A percentile compares a stretch with the other conserved stretches of the same genome.
Evolutionary conservation across 1,140 invertebrate genomes (phyloP).

Genomic region (Asobara japonica): DNA sequence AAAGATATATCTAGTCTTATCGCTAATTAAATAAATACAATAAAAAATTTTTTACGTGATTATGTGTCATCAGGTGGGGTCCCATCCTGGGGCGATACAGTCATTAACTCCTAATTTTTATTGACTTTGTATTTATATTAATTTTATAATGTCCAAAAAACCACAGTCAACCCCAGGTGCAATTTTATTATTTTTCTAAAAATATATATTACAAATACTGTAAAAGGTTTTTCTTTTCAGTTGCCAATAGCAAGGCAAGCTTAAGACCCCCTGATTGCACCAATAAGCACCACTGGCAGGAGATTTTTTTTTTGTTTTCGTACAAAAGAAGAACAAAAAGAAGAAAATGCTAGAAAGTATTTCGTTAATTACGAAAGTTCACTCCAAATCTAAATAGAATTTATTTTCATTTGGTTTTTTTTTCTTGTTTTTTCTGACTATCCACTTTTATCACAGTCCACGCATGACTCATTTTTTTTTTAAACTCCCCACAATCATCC

Average conservation of each 20-base stretch:
- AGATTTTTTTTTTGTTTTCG: conserved; percentile 30
- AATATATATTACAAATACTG: conserved; percentile 38
- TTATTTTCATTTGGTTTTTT: too few species aligned
- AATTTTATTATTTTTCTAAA: conserved; percentile 25
- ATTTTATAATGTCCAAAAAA: neutral
- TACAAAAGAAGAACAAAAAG: neutral
- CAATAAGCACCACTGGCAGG: conserved; percentile 48
- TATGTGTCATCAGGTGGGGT: neutral
- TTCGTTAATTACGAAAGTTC: conserved; percentile 34
- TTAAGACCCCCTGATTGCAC: conserved; percentile 25
- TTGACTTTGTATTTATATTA: conserved; percentile 14
- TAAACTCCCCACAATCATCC: conserved; percentile 46
- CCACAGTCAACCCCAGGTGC: conserved; percentile 8
- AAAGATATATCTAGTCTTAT: conserved; percentile 21
- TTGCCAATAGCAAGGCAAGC: conserved; percentile 36
- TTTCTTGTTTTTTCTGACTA: conserved; percentile 48
- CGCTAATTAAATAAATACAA: conserved; percentile 12
- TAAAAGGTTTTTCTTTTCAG: conserved; percentile 34
- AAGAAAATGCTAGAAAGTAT: conserved; percentile 2
- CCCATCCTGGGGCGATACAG: neutral
- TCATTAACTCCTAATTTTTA: neutral
- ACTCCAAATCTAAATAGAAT: conserved; percentile 36
- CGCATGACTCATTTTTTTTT: conserved; percentile 62
- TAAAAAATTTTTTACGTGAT: neutral
- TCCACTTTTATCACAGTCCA: conserved; percentile 65